A percentile compares a stretch with the other conserved stretches of the same genome.
Evolutionary conservation across 2,888 invertebrate genomes (phyloP).

Genomic region (Nesidiocoris tenuis): DNA sequence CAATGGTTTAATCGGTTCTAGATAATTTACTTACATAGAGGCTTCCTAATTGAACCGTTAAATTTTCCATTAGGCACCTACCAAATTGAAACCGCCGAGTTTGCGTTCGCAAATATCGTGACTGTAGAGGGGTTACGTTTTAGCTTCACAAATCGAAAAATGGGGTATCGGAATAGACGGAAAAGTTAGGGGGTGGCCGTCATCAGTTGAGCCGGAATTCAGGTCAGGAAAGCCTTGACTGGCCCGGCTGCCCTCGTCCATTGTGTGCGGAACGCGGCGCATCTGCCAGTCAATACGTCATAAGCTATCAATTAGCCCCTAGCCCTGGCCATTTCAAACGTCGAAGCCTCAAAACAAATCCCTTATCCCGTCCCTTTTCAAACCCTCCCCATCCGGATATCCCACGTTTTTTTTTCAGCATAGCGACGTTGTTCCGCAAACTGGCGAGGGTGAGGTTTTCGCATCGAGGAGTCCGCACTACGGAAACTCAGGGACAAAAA

Average conservation of each 20-base stretch:
- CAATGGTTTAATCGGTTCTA: too few species aligned
- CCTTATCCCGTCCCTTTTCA: background rate
- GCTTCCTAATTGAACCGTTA: too few species aligned
- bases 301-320: conserved; percentile 35
- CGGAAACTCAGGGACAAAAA: background rate
- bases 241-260: background rate
- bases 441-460: background rate
- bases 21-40: too few species aligned
- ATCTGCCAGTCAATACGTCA: conserved; percentile 36
- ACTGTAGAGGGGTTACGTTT: too few species aligned
- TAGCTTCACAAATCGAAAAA: too few species aligned
- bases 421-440: background rate
- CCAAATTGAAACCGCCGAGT: too few species aligned
- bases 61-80: too few species aligned
- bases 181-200: too few species aligned
- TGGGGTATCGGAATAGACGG: too few species aligned
- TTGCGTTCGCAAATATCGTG: too few species aligned
- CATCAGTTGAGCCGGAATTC: background rate
- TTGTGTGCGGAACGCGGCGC: conserved; percentile 19
- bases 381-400: background rate
- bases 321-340: background rate
- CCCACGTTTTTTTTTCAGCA: background rate
- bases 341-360: conserved; percentile 17
- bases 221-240: too few species aligned
- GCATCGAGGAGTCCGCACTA: background rate